Evolutionary conservation across 2,888 invertebrate genomes (phyloP), one percentile per base, ranked within the genome.

Genomic region (Clivina fossor): DNA sequence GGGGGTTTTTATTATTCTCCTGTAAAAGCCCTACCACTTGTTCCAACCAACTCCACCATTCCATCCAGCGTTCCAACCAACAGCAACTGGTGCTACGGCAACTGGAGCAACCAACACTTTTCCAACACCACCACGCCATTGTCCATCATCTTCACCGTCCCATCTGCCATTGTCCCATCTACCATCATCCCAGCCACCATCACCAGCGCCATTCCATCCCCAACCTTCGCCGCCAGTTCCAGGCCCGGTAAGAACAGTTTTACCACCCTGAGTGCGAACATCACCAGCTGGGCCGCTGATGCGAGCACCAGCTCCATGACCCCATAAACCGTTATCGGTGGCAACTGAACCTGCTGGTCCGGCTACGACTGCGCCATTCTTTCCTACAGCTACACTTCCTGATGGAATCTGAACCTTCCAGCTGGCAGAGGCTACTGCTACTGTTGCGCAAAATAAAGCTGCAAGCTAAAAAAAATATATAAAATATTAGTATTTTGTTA

Each of bases 211-310:
- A 11, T 11, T 11, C 49, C 49, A 49, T 0, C 49, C 49, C 63
- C 62, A 54, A 32, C 37, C 48, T 2, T 20, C 28, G 11, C 33
- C 22, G 4, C 47, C 47, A 13, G 32, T 47, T 4, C 41, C 43
- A 11, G 51, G 51, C 22, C 51, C 51, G 11, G 32, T 24, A 7
- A 51, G 30, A 1, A 18, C 19, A 15, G 22, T 43, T 5, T 40
- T 18, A 19, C 20, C 40, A 50, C 68, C 68, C 58, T 64, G 64
- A 51, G 65, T 65, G 11, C 57, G 61, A 24, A 66, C 60, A 59
- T 63, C 65, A 26, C 66, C 67, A 32, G 65, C 51, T 47, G 67
- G 67, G 46, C 67, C 66, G 13, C 64, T 61, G 20, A 67, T 60
- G 28, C 67, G 62, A 32, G 65, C 62, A 18, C 65, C 61, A 37